Base-by-base conservation (phyloP, 1,140 invertebrate genomes). In the Holotrichia oblita region DNA sequence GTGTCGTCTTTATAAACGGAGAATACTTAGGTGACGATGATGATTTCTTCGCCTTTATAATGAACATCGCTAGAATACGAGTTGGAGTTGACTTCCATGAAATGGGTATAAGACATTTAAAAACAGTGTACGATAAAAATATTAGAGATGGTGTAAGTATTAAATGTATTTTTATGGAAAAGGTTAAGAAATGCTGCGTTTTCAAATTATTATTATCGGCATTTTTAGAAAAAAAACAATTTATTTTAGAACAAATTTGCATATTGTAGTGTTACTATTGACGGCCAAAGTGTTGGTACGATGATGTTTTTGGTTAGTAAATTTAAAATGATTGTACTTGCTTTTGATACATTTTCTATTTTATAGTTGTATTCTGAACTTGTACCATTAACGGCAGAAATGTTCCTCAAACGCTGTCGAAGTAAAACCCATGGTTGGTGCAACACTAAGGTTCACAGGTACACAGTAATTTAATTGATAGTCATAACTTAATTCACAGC, bases 311-410 rank as follows among this genome's bases (percentile, higher is more conserved):
- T 88, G 87, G 89, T 89, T 27, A 27, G 61, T 69, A 69, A 27
- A 69, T 27, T 2, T 22, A 12, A 69, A 27, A 14, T 24, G 9
- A 69, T 69, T 27, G 7, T 27, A 69, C 6, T 3, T 69, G 22
- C 22, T 9, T 10, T 8, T 55, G 44, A 22, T 34, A 34, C 3
- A 40, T 64, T 83, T 84, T 64, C 27, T 4, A 7, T 83, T 85
- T 64, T 78, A n/a, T n/a, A 89, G 89, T 82, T 90, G 14, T 90
- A 89, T 77, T 79, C 86, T n/a, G 89, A 89, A 81, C 79, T 89
- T 48, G 86, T 88, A 4, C 89, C 89, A n/a, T 81, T 84, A 55
- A 88, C 89, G 1, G 88, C 87, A 79, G 86, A 87, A 55, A 88
- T 88, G 61, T 90, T 90, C 78, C 80, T 90, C 4, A 86, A 87